Evolutionary conservation across 2,888 invertebrate genomes (phyloP).

Genomic region (Eilema caniola): DNA sequence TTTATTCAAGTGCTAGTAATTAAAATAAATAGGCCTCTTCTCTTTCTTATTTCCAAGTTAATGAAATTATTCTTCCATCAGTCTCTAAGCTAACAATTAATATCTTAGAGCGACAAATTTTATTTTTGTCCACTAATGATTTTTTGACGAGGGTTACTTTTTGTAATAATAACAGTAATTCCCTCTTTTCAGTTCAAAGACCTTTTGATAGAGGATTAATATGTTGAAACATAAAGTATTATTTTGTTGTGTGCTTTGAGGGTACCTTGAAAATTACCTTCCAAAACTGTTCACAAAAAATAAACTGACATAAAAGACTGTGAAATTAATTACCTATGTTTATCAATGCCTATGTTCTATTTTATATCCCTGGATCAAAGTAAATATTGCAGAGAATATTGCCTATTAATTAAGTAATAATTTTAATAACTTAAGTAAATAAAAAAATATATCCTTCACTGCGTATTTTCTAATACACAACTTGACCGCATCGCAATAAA

Average conservation of each 20-base stretch:
- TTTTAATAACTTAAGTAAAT: too few species aligned
- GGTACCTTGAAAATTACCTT: background rate
- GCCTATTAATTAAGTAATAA: too few species aligned
- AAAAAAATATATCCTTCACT: too few species aligned
- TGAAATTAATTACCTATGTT: too few species aligned
- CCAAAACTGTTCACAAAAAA: background rate
- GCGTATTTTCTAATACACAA: too few species aligned
- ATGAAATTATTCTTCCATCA: constrained; percentile 49
- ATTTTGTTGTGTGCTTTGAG: background rate
- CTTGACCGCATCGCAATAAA: too few species aligned
- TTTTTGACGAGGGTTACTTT: constrained; percentile 79
- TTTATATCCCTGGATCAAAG: too few species aligned
- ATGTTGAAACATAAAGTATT: background rate
- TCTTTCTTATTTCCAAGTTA: constrained; percentile 21
- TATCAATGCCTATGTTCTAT: too few species aligned
- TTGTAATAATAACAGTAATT: constrained; percentile 61
- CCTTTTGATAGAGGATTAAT: constrained; percentile 8
- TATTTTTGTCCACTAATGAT: constrained; percentile 75
- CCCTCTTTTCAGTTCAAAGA: constrained; percentile 43
- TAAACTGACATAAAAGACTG: too few species aligned
- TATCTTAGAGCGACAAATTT: constrained; percentile 71
- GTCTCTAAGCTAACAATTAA: constrained; percentile 41
- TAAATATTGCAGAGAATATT: too few species aligned
- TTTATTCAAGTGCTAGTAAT: background rate
- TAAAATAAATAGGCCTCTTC: background rate